These are phyloP conservation scores for Hetaerina titia DNA, from an alignment of 2,888 invertebrate genomes.

Conservation along the genomic window DNA sequence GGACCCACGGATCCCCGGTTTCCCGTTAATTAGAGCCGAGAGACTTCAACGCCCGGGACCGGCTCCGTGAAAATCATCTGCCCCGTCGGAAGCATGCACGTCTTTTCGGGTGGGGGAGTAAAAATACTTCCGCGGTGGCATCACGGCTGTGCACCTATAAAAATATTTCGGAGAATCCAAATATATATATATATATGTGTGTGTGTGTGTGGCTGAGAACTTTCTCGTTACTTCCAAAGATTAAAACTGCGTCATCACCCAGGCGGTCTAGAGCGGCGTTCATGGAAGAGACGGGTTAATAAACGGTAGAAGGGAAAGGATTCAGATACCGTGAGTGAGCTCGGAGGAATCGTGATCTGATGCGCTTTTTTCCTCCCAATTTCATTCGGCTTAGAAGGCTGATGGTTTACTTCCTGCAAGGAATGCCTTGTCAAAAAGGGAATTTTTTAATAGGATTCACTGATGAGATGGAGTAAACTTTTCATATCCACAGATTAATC, in stretches of 20 bases:
- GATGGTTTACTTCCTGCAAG: neutral
- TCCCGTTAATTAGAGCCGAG: conserved; percentile 34
- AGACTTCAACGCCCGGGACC: conserved; percentile 37
- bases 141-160: neutral
- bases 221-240: conserved; percentile 16
- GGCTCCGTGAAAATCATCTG: neutral
- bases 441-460: neutral
- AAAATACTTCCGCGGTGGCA: neutral
- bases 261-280: neutral
- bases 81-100: neutral
- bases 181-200: too few species aligned
- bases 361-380: neutral
- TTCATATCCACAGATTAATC: neutral
- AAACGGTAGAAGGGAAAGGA: conserved; percentile 19
- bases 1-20: neutral
- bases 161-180: neutral
- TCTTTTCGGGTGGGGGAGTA: neutral
- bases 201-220: neutral
- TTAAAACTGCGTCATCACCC: neutral
- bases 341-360: neutral
- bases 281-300: neutral
- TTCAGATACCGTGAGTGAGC: neutral
- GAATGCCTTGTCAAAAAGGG: neutral
- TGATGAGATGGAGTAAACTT: neutral
- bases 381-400: neutral